Base-by-base conservation (phyloP, 1,140 invertebrate species). In the Matsumurasca onukii region DNA sequence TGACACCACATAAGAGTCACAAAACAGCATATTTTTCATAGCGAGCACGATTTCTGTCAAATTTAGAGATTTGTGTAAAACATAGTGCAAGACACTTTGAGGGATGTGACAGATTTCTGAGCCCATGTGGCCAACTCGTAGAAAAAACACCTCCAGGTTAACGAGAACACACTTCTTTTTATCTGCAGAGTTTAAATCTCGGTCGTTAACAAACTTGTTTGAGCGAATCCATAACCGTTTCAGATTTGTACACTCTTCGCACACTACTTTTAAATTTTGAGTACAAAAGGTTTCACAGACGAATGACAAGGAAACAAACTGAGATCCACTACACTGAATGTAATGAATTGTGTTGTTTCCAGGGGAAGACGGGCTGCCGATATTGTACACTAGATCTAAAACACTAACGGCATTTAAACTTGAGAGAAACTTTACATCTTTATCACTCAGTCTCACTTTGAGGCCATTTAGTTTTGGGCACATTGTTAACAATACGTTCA, bases 221-320 rank as follows among this genome's bases (percentile, higher is more conserved):
- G 31, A 65, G 12, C 39, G 27, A 17, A 65, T 65, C 62, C 62
- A 65, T 17, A 65, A 25, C 9, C 62, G 31, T 65, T 65, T 45
- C 24, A 65, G 27, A 45, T 65, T 65, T 48, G 9, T 45, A 17
- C 62, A 65, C 13, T 48, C 17, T 45, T 45, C 39, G 27, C 62
- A 48, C 5, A 65, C 27, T 24, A 65, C 39, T 65, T 65, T 65
- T 17, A 65, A 48, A 48, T 48, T 20, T 17, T 48, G 31, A 24
- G 34, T 24, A 48, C n/a, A 48, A 27, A 65, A 65, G 9, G 17
- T 25, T 25, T 39, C 62, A 65, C 62, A 45, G 17, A 65, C 62
- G 25, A 65, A 45, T 25, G 62, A 65, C 9, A 65, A 45, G 1
- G 62, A 65, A 1, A 65, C 62, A 15, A 65, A 65, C 34, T 45